These are phyloP conservation scores for Augochlora pura DNA, from an alignment of 1,140 invertebrate genomes.

Conservation along the genomic window DNA sequence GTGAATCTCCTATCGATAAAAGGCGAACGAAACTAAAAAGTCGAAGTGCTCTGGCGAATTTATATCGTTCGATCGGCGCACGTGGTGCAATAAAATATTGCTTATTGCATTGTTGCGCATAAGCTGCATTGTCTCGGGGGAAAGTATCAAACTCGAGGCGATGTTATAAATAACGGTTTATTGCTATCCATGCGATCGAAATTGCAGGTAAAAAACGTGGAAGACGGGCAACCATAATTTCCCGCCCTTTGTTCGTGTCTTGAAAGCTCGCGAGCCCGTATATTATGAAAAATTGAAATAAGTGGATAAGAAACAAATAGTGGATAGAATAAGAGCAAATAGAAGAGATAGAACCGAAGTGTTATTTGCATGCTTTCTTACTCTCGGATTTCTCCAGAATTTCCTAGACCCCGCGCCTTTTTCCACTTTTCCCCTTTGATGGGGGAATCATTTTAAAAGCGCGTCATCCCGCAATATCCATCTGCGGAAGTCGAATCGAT, in stretches of 20 bases:
- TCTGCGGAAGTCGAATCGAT: not conserved
- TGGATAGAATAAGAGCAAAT: slow-evolving; percentile 26
- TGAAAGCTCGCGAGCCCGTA: too few relatives aligned
- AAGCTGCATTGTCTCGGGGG: slow-evolving; percentile 12
- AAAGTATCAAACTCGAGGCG: slow-evolving; percentile 23
- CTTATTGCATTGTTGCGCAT: slow-evolving; percentile 37
- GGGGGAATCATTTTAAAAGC: slow-evolving; percentile 32
- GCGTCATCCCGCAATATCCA: slow-evolving; percentile 6
- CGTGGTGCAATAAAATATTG: slow-evolving; percentile 43
- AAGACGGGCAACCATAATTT: too few relatives aligned
- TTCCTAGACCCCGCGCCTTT: slow-evolving; percentile 33
- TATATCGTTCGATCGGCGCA: slow-evolving; percentile 30
- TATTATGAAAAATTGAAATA: too few relatives aligned
- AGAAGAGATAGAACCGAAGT: slow-evolving; percentile 52
- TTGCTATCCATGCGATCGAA: not conserved
- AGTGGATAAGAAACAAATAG: not conserved
- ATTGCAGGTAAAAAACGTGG: not conserved
- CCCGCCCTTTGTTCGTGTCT: too few relatives aligned
- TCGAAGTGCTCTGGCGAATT: slow-evolving; percentile 7
- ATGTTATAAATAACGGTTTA: not conserved
- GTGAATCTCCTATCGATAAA: not conserved
- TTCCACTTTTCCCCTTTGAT: not conserved
- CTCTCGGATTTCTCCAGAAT: slow-evolving; percentile 52
- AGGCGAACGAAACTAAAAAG: not conserved
- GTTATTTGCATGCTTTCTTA: slow-evolving; percentile 65